Base-by-base conservation (phyloP, 2,113 vertebrate species). In the Polypterus senegalus region DNA sequence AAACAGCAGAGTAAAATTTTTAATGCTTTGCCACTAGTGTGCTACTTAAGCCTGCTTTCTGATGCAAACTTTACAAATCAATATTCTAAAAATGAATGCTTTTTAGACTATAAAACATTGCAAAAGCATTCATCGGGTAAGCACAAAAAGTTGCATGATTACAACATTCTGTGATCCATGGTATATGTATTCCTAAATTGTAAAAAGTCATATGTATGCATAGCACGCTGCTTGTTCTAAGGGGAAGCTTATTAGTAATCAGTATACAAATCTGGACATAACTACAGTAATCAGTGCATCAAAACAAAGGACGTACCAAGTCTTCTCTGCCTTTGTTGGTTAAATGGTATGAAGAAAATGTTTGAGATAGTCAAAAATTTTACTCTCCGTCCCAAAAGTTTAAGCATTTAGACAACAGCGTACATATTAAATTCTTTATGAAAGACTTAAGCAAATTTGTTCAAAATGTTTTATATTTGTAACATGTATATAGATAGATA, bases 391-490 rank as follows among this genome's bases (percentile, higher is more conserved):
- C 89, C 82, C 80, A 83, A 87, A 83, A 86, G 86, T 88, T 87
- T 88, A 92, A 92, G 91, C 89, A 88, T 92, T 27, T 89, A 91
- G 88, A 92, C 89, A 91, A 90, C 86, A 90, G 89, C 86, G 92
- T 93, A 93, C 90, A 94, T 87, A 88, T 91, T 90, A 79, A 82
- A 70, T 89, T 83, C 88, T 76, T 80, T 90, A 91, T 83, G 87
- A 90, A 73, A 66, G 89, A 86, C 85, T 81, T 86, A 92, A 85
- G 85, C 81, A 92, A 89, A 88, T 86, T 78, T 86, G 82, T 89
- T 91, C 84, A 88, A 92, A 95, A 92, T 80, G 77, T 71, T 78
- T 79, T 81, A 76, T 77, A 77, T 81, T 27, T 27, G 27, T 27
- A 27, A 27, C 27, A 27, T 27, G 27, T 27, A 74, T 79, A 80